Percentiles rank a stretch among this genome's conserved stretches.
These are phyloP conservation scores for Onychomys leucogaster DNA, from an alignment of 2,797 vertebrate species.

Conservation along the genomic window DNA sequence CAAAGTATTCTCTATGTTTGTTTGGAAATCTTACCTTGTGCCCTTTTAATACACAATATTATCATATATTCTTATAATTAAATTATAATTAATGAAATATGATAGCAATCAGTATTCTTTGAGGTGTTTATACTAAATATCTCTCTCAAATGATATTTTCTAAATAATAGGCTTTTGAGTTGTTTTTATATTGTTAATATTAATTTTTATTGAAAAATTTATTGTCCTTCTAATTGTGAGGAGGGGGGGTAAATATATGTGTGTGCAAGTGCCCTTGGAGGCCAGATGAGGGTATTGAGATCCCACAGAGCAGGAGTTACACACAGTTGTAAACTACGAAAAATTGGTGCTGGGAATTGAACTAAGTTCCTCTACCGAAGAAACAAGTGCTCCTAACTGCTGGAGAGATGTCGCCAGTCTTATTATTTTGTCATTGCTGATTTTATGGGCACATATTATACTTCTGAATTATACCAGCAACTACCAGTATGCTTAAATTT, in stretches of 20 bases:
- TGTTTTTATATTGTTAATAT: constrained; percentile 58
- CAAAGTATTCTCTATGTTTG: neutral
- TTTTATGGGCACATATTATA: neutral
- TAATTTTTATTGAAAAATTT: neutral
- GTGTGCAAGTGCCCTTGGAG: neutral
- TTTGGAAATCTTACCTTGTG: neutral
- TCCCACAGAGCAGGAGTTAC: neutral
- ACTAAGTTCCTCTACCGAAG: neutral
- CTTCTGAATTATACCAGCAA: neutral
- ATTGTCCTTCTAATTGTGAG: neutral
- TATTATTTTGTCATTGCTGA: constrained; percentile 50
- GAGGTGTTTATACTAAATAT: neutral
- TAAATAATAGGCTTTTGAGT: neutral
- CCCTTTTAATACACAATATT: neutral
- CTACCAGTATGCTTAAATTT: constrained; percentile 20
- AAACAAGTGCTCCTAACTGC: neutral
- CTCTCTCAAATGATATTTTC: neutral
- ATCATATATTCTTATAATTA: neutral
- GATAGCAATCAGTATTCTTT: neutral
- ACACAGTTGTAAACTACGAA: neutral
- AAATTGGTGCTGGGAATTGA: neutral
- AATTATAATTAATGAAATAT: neutral
- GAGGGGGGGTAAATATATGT: too few relatives aligned
- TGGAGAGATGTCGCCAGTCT: neutral
- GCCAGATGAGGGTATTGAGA: neutral